Evolutionary conservation across 1,140 invertebrate genomes (phyloP).

Genomic region (Tetraneura akinire): DNA sequence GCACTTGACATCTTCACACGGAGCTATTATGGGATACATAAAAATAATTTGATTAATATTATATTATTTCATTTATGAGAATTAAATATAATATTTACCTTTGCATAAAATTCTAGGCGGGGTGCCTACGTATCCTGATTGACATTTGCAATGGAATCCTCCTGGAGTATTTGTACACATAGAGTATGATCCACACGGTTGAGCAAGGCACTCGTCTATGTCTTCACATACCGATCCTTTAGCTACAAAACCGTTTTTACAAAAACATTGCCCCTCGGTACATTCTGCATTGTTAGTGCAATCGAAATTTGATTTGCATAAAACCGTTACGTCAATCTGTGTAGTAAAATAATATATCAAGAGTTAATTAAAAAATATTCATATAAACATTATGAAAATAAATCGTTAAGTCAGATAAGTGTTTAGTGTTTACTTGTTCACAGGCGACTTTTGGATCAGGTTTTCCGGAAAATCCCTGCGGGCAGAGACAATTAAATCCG

Average conservation of each 20-base stretch:
- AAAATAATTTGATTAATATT: conserved; percentile 3
- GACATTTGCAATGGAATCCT: conserved; percentile 84
- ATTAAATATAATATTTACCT: conserved; percentile 59
- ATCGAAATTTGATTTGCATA: conserved; percentile 86
- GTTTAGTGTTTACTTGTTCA: conserved; percentile 76
- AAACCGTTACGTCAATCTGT: conserved; percentile 78
- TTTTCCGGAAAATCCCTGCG: conserved; percentile 82
- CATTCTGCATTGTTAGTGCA: conserved; percentile 91
- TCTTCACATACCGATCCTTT: conserved; percentile 77
- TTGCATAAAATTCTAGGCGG: conserved; percentile 79
- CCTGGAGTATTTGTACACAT: conserved; percentile 83
- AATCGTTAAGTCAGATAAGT: too few relatives aligned
- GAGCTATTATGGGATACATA: conserved; percentile 63
- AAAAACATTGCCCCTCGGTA: conserved; percentile 85
- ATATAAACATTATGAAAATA: too few relatives aligned
- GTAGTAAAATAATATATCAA: conserved; percentile 53
- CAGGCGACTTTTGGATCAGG: conserved; percentile 80
- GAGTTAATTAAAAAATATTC: background rate
- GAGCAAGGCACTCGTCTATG: conserved; percentile 77
- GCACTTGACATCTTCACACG: conserved; percentile 88
- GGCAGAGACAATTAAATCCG: conserved; percentile 84
- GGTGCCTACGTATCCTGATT: conserved; percentile 78
- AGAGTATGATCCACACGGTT: conserved; percentile 78
- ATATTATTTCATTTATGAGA: background rate
- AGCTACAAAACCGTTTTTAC: conserved; percentile 82